Base-by-base conservation (phyloP, 1,140 invertebrate species). In the Andricus grossulariae region DNA sequence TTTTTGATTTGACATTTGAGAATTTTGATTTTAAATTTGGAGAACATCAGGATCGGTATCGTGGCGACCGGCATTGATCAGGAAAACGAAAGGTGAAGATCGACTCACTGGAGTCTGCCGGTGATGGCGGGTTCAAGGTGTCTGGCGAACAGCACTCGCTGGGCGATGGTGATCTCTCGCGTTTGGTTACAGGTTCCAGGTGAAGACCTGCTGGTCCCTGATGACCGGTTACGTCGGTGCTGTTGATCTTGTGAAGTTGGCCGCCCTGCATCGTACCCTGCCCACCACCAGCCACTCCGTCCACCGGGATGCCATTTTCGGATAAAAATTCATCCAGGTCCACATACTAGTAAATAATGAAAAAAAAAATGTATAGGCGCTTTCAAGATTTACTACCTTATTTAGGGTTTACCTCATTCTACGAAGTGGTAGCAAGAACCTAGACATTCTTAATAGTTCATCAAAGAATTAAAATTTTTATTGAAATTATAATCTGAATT, bases 241-340 rank as follows among this genome's bases (percentile, higher is more conserved):
- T 84, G 83, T 87, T 88, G 77, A 91, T 87, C 83, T 91, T 90
- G 84, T 89, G 87, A 74, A 91, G 81, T 75, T 89, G 85, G 60
- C 84, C 83, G 74, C 84, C 80, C 73, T 86, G 86, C 88, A 88
- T 90, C 52, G 84, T 77, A 45, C 88, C 89, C 85, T 94, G 87
- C 72, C 91, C 91, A 82, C 93, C 92, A 72, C 93, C 93, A 78
- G 92, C 92, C 78, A 95, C 93, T 15, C 94, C 95, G 88, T 96
- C 96, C 85, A 95, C 94, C 75, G 96, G 95, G 91, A 97, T 96
- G 80, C 96, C 97, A 91, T 98, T 98, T 91, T 98, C 97, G 81
- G 96, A 96, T 82, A 99, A 94, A 92, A 99, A 98, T 92, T 98
- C 97, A 92, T 99, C 97, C 92, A 99, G 93, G 92, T 98, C 97